These are phyloP conservation scores for Amblyraja radiata DNA, from an alignment of 2,797 vertebrate genomes.

Conservation along the genomic window DNA sequence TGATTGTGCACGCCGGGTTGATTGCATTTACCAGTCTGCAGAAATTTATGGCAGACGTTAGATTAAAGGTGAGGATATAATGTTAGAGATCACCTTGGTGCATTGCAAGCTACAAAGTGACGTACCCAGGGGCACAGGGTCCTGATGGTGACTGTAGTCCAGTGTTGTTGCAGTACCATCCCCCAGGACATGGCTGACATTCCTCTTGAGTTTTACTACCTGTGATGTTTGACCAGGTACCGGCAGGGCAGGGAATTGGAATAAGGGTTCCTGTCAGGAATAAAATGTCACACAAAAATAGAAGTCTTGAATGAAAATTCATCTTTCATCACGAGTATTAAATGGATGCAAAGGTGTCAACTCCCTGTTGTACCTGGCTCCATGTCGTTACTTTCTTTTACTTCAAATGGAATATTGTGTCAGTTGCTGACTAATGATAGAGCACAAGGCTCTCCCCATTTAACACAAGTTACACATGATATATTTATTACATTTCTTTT, in stretches of 20 bases:
- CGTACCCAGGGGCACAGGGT: constrained; percentile 67
- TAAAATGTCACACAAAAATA: not conserved
- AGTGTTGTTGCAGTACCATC: constrained; percentile 61
- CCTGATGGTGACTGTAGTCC: constrained; percentile 61
- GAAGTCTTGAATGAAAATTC: not conserved
- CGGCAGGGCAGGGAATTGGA: constrained; percentile 65
- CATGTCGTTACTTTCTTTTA: too few relatives aligned
- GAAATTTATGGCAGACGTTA: not conserved
- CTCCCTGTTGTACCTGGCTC: too few relatives aligned
- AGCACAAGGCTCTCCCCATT: not conserved
- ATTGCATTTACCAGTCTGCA: too few relatives aligned
- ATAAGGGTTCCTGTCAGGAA: constrained; percentile 55
- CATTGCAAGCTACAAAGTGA: not conserved
- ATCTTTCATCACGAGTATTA: too few relatives aligned
- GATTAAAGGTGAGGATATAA: not conserved
- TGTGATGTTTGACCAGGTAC: constrained; percentile 68
- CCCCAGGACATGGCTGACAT: constrained; percentile 66
- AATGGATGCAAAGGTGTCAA: too few relatives aligned
- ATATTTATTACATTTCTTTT: not conserved
- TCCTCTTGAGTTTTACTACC: constrained; percentile 55
- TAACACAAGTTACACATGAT: not conserved
- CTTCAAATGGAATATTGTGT: too few relatives aligned
- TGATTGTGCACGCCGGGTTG: too few relatives aligned
- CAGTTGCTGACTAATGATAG: too few relatives aligned
- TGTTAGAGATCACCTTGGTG: not conserved